Conservation (phyloP, 2,797 vertebrate species). For the Oreochromis mossambicus region DNA sequence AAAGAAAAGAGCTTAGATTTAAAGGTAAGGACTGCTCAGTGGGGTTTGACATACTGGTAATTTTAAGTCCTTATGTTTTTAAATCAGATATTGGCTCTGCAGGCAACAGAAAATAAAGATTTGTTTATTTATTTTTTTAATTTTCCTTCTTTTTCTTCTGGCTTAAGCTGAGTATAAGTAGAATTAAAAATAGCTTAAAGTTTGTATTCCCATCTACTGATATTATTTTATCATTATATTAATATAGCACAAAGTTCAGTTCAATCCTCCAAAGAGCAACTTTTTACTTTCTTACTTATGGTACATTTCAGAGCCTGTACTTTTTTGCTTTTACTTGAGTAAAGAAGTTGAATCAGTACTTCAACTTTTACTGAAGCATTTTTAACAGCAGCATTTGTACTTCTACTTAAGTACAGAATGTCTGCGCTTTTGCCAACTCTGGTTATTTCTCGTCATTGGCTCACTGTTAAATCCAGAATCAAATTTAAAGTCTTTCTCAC, state of each 20-base stretch:
- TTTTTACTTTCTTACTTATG: background rate
- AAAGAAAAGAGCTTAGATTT: background rate
- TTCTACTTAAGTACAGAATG: background rate
- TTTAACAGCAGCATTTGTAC: background rate
- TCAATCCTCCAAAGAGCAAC: background rate
- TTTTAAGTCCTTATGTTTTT: background rate
- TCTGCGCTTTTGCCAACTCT: background rate
- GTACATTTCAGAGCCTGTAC: background rate
- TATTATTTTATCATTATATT: background rate
- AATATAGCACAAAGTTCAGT: background rate
- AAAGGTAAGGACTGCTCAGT: background rate
- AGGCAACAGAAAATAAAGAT: background rate
- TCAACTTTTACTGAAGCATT: background rate
- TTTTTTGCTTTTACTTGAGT: background rate
- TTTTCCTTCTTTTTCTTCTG: background rate
- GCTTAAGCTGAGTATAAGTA: background rate
- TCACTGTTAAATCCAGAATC: background rate
- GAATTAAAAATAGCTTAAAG: background rate
- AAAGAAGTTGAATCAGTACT: background rate
- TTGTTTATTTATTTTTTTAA: background rate
- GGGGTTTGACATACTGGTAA: background rate
- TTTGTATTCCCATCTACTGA: background rate
- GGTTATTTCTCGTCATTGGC: background rate
- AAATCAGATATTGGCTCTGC: background rate
- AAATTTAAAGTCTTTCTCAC: background rate